Percentiles rank a stretch among this genome's conserved stretches.
These are phyloP conservation scores for Ceyx melanurus DNA, from an alignment of 2,113 vertebrate species.

Conservation along the genomic window DNA sequence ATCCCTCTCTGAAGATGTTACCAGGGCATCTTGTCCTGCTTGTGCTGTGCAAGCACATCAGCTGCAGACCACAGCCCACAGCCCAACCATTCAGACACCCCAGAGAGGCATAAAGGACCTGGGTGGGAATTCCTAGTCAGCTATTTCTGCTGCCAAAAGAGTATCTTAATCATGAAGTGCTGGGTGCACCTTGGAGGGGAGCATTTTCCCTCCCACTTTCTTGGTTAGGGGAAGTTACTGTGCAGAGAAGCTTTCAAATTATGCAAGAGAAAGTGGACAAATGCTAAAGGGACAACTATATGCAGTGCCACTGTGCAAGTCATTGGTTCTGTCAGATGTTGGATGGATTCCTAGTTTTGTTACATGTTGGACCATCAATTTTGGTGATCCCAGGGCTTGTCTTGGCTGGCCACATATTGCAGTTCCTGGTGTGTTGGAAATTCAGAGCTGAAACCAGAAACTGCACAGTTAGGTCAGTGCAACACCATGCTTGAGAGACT, in stretches of 20 bases:
- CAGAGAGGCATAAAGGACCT: background rate
- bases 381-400: background rate
- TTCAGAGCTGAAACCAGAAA: background rate
- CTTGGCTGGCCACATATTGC: fast-evolving
- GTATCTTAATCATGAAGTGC: background rate
- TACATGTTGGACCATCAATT: too few species aligned
- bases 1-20: background rate
- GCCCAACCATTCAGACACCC: background rate
- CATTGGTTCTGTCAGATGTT: background rate
- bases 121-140: background rate
- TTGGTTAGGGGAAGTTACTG: fast-evolving
- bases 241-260: background rate
- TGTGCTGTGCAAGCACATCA: background rate
- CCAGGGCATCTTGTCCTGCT: background rate
- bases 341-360: background rate
- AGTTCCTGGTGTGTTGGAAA: background rate
- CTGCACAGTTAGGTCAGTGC: background rate
- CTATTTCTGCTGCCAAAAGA: background rate
- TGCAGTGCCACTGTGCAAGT: background rate
- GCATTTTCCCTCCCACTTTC: background rate
- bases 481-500: fast-evolving
- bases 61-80: background rate
- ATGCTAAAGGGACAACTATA: background rate
- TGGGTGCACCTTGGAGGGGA: background rate
- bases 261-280: background rate